Evolutionary conservation across 2,888 invertebrate genomes (phyloP).

Genomic region (Andrena chrysosceles): DNA sequence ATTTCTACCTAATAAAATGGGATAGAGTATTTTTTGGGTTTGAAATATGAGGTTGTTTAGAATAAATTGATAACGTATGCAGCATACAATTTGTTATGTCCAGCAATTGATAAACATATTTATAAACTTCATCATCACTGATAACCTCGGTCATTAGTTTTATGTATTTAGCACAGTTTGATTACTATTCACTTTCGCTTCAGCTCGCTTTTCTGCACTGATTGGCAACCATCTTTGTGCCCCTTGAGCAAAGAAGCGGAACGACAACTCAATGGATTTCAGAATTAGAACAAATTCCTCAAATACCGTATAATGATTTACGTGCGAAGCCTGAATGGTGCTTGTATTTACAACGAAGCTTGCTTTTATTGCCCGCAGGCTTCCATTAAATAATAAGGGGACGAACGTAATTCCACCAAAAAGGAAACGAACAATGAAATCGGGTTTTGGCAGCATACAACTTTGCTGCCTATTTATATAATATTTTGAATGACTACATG

Average conservation of each 20-base stretch:
- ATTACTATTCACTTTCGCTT: conserved; percentile 35
- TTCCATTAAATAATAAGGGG: not conserved
- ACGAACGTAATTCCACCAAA: too few relatives aligned
- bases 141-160: not conserved
- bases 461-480: not conserved
- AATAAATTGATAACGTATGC: not conserved
- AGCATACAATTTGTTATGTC: not conserved
- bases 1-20: too few relatives aligned
- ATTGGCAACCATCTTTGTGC: conserved; percentile 33
- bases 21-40: too few relatives aligned
- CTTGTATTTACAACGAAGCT: not conserved
- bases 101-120: not conserved
- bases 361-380: not conserved
- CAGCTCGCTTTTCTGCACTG: conserved; percentile 18
- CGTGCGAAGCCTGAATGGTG: not conserved
- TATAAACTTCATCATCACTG: not conserved
- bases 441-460: not conserved
- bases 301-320: conserved; percentile 8
- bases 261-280: conserved; percentile 16
- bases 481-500: not conserved
- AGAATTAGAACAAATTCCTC: conserved; percentile 19
- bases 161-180: not conserved
- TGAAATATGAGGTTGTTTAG: not conserved
- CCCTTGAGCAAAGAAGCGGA: conserved; percentile 32
- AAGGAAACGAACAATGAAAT: too few relatives aligned